Base-by-base conservation (phyloP, 2,888 invertebrate genomes). In the Pimpla rufipes region DNA sequence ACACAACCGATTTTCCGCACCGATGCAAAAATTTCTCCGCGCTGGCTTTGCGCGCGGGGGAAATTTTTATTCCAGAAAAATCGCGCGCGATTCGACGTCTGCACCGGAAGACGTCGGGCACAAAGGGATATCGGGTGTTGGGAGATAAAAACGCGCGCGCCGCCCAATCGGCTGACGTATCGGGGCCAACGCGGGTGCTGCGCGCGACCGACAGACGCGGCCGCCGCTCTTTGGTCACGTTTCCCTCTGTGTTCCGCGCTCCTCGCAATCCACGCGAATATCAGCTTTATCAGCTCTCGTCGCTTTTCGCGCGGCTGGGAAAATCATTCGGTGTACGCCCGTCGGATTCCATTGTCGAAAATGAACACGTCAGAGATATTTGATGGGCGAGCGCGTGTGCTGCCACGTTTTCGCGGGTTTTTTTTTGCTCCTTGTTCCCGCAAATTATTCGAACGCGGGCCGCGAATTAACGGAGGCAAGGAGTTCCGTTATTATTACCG, bases 171-270 rank as follows among this genome's bases (percentile, higher is more conserved):
- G 42, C 45, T 66, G 66, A 66, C 66, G 66, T 45, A 66, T 66
- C 66, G 45, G 13, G 23, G 45, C 2, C 42, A 66, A 42, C 45
- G 66, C 42, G 21, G 21, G 64, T 6, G 13, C 11, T 7, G 6
- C 7, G 1, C n/a, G 13, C 21, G 8, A 8, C 5, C 55, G 55
- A 66, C 16, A 40, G 37, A 66, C 23, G 5, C n/a, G 29, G 3
- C 5, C 29, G 29, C 29, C 5, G 23, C 13, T 66, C 62, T 55
- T 21, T 16, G 74, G 62, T 74, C 74, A 74, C 74, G 74, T 74
- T 74, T 62, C 50, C n/a, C 57, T 23, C 29, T 29, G 29, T 29
- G 29, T 29, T 29, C 5, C 29, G 2, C 29, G 2, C 29, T 29
- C 29, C 29, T 35, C 37, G 29, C 37, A 50, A 18, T 29, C 45